These are phyloP conservation scores for Cheilosia soror DNA, from an alignment of 2,888 invertebrate species.

Conservation along the genomic window DNA sequence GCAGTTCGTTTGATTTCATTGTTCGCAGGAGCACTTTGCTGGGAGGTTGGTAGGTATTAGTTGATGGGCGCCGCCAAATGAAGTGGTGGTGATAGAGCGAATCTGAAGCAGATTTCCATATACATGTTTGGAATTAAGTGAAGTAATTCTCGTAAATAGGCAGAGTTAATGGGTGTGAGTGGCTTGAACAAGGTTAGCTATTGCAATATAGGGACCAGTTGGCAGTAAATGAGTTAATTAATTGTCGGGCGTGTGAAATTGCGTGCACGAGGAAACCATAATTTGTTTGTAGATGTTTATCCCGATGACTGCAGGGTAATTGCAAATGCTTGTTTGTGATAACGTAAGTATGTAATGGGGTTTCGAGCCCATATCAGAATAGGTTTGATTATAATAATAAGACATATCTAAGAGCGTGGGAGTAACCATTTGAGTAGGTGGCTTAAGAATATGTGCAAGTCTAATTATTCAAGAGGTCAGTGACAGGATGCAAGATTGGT, in stretches of 20 bases:
- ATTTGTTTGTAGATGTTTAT: conserved; percentile 25
- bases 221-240: conserved; percentile 39
- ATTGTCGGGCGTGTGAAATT: conserved; percentile 28
- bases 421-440: too few species aligned
- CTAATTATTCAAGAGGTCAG: too few species aligned
- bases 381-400: not conserved
- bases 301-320: not conserved
- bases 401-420: not conserved
- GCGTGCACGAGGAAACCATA: conserved; percentile 26
- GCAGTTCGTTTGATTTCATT: conserved; percentile 37
- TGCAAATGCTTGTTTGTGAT: conserved; percentile 2
- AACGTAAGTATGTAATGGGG: not conserved
- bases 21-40: conserved; percentile 9
- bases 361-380: not conserved
- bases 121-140: conserved; percentile 31
- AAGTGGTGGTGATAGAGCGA: conserved; percentile 14
- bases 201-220: not conserved
- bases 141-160: conserved; percentile 35
- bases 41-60: not conserved
- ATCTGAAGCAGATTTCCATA: conserved; percentile 35
- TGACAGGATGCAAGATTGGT: too few species aligned
- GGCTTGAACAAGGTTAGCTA: not conserved
- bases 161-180: not conserved
- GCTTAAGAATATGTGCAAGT: too few species aligned
- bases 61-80: conserved; percentile 28